These are phyloP conservation scores for Mesorhabditis spiculigera DNA, from an alignment of 2,888 invertebrate genomes.

Conservation along the genomic window DNA sequence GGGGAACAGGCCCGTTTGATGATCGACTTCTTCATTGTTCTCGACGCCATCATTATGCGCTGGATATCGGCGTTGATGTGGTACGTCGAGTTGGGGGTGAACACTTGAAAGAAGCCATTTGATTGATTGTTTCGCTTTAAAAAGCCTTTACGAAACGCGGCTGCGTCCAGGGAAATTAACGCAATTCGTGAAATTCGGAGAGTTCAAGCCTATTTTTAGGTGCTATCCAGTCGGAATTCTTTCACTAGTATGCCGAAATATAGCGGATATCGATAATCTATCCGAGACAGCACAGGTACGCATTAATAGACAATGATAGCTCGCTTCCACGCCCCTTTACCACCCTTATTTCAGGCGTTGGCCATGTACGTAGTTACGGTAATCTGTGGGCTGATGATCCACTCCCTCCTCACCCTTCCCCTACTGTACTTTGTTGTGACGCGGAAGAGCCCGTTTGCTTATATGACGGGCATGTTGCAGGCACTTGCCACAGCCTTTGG, in stretches of 20 bases:
- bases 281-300: slow-evolving; percentile 66
- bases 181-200: too few species aligned
- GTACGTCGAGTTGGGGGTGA: slow-evolving; percentile 60
- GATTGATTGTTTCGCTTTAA: not conserved
- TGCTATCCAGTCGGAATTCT: slow-evolving; percentile 72
- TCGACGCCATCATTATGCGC: slow-evolving; percentile 85
- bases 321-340: too few species aligned
- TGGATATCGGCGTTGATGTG: slow-evolving; percentile 88
- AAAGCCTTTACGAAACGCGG: not conserved
- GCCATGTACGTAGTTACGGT: slow-evolving; percentile 92
- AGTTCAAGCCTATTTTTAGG: slow-evolving; percentile 60
- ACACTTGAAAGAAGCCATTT: not conserved
- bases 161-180: not conserved
- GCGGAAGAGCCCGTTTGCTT: slow-evolving; percentile 61
- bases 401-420: slow-evolving; percentile 86
- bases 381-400: slow-evolving; percentile 80
- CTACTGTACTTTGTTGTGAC: slow-evolving; percentile 77
- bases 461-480: slow-evolving; percentile 70
- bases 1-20: slow-evolving; percentile 74
- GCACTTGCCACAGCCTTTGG: slow-evolving; percentile 92
- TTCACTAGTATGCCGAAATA: slow-evolving; percentile 70
- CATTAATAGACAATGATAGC: not conserved
- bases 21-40: slow-evolving; percentile 81
- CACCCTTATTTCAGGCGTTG: slow-evolving; percentile 65
- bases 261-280: slow-evolving; percentile 68